phyloP scores from a whole-genome alignment of 2,888 invertebrate species.

The Alviniconcha strummeri region DNA sequence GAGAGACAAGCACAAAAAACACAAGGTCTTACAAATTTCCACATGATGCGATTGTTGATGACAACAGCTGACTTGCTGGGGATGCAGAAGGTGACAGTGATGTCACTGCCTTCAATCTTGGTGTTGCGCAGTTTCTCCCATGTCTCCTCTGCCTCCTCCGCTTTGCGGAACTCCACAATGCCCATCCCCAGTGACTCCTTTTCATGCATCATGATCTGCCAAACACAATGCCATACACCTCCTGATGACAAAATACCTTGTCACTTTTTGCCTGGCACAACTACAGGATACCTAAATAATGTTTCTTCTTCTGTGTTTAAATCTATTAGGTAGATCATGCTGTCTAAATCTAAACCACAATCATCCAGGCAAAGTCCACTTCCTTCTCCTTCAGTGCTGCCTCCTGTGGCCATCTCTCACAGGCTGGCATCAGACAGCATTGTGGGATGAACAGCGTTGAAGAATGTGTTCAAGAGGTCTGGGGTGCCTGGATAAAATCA shows the following conservation, averaged over 20 bases:
- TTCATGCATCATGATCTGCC: constrained; percentile 76
- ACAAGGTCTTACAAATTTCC: constrained; percentile 56
- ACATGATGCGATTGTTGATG: constrained; percentile 75
- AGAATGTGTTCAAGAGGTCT: too few relatives aligned
- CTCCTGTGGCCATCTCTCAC: too few relatives aligned
- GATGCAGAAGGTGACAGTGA: constrained; percentile 76
- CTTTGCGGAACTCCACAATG: constrained; percentile 74
- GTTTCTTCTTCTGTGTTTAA: too few relatives aligned
- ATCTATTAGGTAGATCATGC: too few relatives aligned
- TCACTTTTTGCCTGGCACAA: too few relatives aligned
- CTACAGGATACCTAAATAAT: too few relatives aligned
- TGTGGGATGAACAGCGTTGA: too few relatives aligned
- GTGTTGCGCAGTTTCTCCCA: constrained; percentile 49
- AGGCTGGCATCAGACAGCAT: too few relatives aligned
- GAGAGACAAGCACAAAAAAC: not conserved
- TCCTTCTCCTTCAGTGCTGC: too few relatives aligned
- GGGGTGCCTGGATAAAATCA: too few relatives aligned
- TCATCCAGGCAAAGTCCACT: too few relatives aligned
- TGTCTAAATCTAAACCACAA: too few relatives aligned
- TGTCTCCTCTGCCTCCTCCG: constrained; percentile 57
- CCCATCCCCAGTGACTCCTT: constrained; percentile 77
- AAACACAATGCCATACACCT: not conserved
- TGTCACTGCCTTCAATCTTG: constrained; percentile 70
- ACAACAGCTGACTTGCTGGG: constrained; percentile 77
- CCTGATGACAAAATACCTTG: not conserved